phyloP scores from a whole-genome alignment of 2,113 vertebrate genomes.

The Psophia crepitans region DNA sequence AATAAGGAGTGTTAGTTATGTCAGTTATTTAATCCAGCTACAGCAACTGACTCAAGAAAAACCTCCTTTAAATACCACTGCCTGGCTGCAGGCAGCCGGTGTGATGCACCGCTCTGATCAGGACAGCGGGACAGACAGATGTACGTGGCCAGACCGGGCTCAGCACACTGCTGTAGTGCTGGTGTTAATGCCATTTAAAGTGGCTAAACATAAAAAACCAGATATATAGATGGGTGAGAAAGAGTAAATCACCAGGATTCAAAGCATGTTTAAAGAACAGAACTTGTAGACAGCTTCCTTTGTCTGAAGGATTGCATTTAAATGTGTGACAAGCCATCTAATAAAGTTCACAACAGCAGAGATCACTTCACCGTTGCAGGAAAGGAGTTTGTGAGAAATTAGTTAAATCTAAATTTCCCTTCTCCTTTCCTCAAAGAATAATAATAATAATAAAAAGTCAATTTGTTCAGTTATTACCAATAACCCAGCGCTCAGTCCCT shows the following conservation, averaged over 20 bases:
- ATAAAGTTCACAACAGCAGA: neutral
- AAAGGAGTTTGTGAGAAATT: neutral
- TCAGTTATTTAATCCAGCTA: conserved; percentile 14
- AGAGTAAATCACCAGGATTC: neutral
- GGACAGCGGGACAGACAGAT: neutral
- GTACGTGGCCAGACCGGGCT: neutral
- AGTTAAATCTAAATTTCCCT: neutral
- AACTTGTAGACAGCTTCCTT: neutral
- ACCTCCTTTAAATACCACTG: neutral
- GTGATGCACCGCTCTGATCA: rapidly evolving
- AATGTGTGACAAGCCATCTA: neutral
- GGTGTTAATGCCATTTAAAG: neutral
- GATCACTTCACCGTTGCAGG: neutral
- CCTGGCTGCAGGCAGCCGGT: neutral
- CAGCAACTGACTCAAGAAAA: neutral
- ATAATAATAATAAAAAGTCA: neutral
- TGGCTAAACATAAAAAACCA: neutral
- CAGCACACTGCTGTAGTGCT: neutral
- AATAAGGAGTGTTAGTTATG: neutral
- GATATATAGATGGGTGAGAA: neutral
- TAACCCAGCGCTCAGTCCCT: neutral
- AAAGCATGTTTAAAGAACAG: neutral
- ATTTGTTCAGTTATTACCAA: neutral
- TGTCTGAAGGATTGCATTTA: neutral
- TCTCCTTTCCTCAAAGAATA: neutral